phyloP scores from a whole-genome alignment of 2,888 invertebrate genomes.

The Halocaridina rubra region DNA sequence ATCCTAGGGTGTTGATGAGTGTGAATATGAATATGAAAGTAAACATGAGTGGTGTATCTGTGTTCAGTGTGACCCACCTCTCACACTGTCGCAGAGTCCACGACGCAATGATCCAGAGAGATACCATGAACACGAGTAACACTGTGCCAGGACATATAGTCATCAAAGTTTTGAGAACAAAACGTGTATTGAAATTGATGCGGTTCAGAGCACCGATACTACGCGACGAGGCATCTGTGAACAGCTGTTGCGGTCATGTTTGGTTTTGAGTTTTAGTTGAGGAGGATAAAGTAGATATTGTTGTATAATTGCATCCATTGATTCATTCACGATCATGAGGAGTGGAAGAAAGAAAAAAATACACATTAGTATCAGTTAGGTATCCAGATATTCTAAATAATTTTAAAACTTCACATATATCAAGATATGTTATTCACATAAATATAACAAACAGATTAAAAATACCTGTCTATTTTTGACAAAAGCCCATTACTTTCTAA shows the following conservation, averaged over 20 bases:
- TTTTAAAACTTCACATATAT: no score
- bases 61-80: constrained; percentile 76
- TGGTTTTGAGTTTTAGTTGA: neutral
- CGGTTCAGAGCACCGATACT: constrained; percentile 80
- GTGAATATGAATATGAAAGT: neutral
- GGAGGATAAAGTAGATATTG: neutral
- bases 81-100: constrained; percentile 99
- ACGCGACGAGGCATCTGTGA: constrained; percentile 98
- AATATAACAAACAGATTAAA: no score
- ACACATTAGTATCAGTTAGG: no score
- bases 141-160: constrained; percentile 98
- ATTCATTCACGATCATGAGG: no score
- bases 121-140: constrained; percentile 98
- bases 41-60: neutral
- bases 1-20: constrained; percentile 2
- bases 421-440: no score
- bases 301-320: no score
- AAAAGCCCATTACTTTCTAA: no score
- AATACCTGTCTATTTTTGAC: no score
- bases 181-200: constrained; percentile 95
- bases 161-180: constrained; percentile 97
- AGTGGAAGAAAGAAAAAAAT: no score
- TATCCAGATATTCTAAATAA: no score
- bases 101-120: constrained; percentile 98
- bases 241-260: constrained; percentile 79